Base-by-base conservation (phyloP, 2,797 vertebrate genomes). In the Silurus aristotelis region DNA sequence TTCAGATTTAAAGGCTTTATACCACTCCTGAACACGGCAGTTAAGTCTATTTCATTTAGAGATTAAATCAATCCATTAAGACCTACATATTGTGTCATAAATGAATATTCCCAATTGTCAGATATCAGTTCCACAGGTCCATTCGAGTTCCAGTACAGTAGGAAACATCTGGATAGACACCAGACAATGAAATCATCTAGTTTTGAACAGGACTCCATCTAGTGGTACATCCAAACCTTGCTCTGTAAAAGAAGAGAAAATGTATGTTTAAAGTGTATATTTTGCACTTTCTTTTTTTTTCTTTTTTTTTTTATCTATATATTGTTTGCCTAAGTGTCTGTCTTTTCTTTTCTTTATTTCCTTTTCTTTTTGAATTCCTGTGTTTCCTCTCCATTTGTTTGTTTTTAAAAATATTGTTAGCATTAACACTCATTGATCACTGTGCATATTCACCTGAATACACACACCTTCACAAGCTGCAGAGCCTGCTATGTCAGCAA, bases 131-230 rank as follows among this genome's bases (percentile, higher is more conserved):
- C 10, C 17, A 60, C 55, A 38, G 72, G 75, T 56, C 9, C 9
- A 38, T 77, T 77, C 27, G 2, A 20, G 27, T 22, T 77, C 56
- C 10, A 7, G 56, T 22, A 6, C 15, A 38, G 75, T 8, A 38
- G 9, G 7, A 60, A 77, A 10, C 25, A 38, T 38, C 25, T 5
- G 55, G 5, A 31, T 17, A 77, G 55, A 6, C 10, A 19, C 56
- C 8, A 58, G 25, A 31, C 75, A 80, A 48, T 80, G 6, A 46
- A 64, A 46, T 67, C n/a, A 19, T 12, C 27, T 68, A 68, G 46
- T 81, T 68, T 67, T 68, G 80, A 46, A 80, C 61, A 80, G 38
- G n/a, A 20, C 64, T 27, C 75, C 80, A 85, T 77, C 85, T 87
- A 80, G 70, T 66, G 80, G 55, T 55, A 22, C 9, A 70, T 71